Evolutionary conservation across 1,140 invertebrate genomes (phyloP).

Genomic region (Drosophila nebulosa): DNA sequence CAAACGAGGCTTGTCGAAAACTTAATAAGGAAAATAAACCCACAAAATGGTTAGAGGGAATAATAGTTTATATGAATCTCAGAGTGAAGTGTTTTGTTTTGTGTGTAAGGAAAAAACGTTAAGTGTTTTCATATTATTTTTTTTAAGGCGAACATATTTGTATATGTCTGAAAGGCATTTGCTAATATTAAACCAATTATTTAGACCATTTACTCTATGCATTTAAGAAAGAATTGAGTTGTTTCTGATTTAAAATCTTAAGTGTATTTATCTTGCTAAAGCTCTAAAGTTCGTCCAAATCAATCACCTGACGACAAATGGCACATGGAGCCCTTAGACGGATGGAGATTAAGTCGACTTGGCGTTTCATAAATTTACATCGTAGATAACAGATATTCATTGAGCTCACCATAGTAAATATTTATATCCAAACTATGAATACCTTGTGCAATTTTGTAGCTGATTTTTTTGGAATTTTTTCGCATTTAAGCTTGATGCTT

Average conservation of each 20-base stretch:
- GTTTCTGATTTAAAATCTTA: no score
- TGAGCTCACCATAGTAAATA: no score
- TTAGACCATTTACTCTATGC: no score
- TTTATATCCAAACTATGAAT: background rate
- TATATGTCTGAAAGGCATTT: no score
- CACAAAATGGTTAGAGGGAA: background rate
- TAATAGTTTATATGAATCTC: background rate
- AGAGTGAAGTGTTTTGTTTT: background rate
- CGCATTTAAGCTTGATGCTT: background rate
- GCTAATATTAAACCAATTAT: no score
- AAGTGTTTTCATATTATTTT: background rate
- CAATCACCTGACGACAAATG: background rate
- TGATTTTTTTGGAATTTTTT: background rate
- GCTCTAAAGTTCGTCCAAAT: background rate
- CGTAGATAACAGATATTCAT: background rate
- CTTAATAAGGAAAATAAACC: background rate
- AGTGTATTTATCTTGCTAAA: background rate
- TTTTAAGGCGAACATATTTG: no score
- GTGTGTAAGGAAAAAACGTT: background rate
- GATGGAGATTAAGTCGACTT: background rate
- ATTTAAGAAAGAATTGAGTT: no score
- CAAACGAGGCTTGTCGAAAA: background rate
- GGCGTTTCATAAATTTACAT: background rate
- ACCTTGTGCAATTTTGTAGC: background rate
- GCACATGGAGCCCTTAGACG: background rate